Evolutionary conservation across 2,113 vertebrate species (phyloP), one percentile per base, ranked within the genome.

Genomic region (Colistium nudipinnis): DNA sequence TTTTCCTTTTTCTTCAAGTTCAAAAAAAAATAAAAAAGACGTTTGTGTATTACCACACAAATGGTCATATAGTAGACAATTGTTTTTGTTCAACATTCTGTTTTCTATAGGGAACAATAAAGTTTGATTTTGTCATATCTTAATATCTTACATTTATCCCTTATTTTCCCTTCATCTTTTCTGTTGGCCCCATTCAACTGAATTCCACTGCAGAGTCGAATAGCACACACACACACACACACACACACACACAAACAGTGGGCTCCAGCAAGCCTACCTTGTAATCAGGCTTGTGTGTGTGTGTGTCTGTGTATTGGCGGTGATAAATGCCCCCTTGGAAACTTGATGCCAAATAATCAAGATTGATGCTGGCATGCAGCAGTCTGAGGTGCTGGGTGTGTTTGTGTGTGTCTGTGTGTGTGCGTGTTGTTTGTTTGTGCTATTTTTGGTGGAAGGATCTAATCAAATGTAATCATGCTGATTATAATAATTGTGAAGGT

Each of bases 401-500:
- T 68, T 41, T 51, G 67, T 68, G 57, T 65, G 57, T 65, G 44
- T 44, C 59, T 66, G 47, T 61, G 80, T 64, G 64, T 57, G 45
- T 27, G 45, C 24, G 45, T 47, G 20, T 43, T 51, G 55, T 76
- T 71, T 84, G 80, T 83, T 83, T 88, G 78, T 76, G 70, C 80
- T 85, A 76, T 83, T 86, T 86, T 76, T 66, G 72, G 69, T 72
- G 14, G 70, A 81, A 71, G 70, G 77, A 87, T 84, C 81, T 83
- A 88, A 90, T 90, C 86, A 86, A 84, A 85, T 84, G 72, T 80
- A 78, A 84, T 85, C 78, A 78, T 60, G 70, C 62, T 87, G 83
- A 89, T 89, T 89, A 88, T 62, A 78, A 84, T 88, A 83, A 87
- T 89, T 35, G 25, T 61, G 53, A 70, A 47, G 47, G 9, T 0